A percentile compares a stretch with the other conserved stretches of the same genome.
Conservation (phyloP, 1,140 invertebrate species). For the Sycophila sp. region DNA sequence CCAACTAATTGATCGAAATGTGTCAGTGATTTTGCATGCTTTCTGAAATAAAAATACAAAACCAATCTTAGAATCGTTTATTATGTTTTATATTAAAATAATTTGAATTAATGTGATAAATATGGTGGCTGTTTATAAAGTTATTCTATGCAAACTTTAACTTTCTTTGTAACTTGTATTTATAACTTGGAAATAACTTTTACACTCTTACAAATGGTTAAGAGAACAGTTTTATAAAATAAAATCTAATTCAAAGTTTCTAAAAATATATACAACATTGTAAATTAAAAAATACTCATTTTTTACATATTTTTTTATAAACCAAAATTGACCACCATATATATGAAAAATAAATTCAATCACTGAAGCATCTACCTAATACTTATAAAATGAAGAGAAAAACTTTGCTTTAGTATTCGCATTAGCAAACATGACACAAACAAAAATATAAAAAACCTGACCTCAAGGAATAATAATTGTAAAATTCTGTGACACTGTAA, state of each 20-base stretch:
- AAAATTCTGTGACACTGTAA: conserved; percentile 20
- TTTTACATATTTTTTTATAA: not conserved
- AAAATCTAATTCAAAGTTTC: no score
- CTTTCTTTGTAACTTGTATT: no score
- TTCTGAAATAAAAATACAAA: conserved; percentile 29
- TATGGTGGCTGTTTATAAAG: no score
- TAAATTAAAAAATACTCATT: no score
- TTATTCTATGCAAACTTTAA: no score
- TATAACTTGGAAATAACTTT: no score
- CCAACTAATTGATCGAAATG: conserved; percentile 3
- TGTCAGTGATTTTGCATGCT: not conserved
- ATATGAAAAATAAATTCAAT: not conserved
- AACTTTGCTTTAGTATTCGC: conserved; percentile 11
- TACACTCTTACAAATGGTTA: no score
- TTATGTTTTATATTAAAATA: no score
- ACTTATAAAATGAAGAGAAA: not conserved
- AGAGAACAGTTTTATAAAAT: no score
- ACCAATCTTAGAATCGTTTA: no score
- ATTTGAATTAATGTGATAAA: no score
- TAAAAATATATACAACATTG: no score
- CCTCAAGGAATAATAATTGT: conserved; percentile 29
- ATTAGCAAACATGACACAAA: conserved; percentile 37
- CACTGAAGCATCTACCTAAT: not conserved
- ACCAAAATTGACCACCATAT: conserved; percentile 13
- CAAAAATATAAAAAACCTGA: conserved; percentile 36